Percentiles rank a stretch among this genome's conserved stretches.
Conservation (phyloP, 2,888 invertebrate genomes). For the Torymus tubicola region DNA sequence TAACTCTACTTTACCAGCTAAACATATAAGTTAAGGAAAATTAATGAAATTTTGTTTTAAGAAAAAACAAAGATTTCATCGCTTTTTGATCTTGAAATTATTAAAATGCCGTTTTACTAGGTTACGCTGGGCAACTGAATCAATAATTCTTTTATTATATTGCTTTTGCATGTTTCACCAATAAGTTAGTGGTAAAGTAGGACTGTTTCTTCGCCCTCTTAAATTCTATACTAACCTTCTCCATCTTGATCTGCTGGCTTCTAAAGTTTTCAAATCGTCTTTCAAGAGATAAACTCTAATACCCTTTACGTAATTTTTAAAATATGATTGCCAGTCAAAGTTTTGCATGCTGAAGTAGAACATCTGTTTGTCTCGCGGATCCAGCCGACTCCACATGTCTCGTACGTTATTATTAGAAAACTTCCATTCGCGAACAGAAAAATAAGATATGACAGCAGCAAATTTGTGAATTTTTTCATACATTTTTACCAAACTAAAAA, state of each 20-base stretch:
- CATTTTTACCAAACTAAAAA: constrained; percentile 84
- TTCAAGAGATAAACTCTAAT: constrained; percentile 87
- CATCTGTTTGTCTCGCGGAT: constrained; percentile 77
- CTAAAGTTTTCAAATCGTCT: constrained; percentile 84
- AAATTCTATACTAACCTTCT: constrained; percentile 77
- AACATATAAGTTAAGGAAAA: too few species aligned
- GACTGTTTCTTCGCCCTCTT: neutral
- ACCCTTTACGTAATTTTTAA: constrained; percentile 84
- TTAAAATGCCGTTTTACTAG: too few species aligned
- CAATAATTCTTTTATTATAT: too few species aligned
- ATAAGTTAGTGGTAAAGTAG: too few species aligned
- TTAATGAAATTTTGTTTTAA: too few species aligned
- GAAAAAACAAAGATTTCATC: too few species aligned
- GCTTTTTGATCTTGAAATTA: too few species aligned
- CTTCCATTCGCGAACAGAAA: constrained; percentile 84
- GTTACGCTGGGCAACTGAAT: too few species aligned
- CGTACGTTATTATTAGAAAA: constrained; percentile 83
- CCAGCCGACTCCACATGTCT: constrained; percentile 79
- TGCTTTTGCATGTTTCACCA: too few species aligned
- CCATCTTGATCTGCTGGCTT: constrained; percentile 80
- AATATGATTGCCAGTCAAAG: constrained; percentile 85
- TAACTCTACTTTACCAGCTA: too few species aligned
- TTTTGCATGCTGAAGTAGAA: constrained; percentile 86
- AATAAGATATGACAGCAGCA: constrained; percentile 84
- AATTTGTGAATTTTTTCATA: constrained; percentile 90